These are phyloP conservation scores for Nephrotoma appendiculata DNA, from an alignment of 2,888 invertebrate genomes.

Conservation along the genomic window DNA sequence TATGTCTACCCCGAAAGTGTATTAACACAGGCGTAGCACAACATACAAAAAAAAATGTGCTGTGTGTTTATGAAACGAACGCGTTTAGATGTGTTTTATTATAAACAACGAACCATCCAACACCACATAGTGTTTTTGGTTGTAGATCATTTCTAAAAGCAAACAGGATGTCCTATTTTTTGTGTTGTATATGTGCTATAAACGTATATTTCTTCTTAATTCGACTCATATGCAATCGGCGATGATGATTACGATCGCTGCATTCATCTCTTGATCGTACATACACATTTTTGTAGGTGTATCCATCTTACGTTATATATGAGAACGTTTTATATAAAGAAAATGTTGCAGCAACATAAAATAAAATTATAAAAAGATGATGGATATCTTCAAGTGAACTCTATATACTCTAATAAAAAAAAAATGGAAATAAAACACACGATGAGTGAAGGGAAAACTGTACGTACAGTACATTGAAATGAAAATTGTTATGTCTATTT, in stretches of 20 bases:
- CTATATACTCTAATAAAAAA: background rate
- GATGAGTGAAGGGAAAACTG: background rate
- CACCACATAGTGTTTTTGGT: background rate
- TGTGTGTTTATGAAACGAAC: background rate
- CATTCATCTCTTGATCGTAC: background rate
- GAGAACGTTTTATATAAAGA: background rate
- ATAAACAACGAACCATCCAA: background rate
- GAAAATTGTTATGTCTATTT: background rate
- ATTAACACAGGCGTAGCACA: background rate
- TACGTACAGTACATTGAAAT: background rate
- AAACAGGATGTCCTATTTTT: background rate
- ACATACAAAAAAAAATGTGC: background rate
- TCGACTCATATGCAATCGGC: background rate
- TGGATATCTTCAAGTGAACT: background rate
- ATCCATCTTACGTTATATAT: background rate
- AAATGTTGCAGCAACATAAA: background rate
- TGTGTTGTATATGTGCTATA: background rate
- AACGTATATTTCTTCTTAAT: background rate
- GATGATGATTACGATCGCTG: background rate
- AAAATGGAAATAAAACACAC: background rate
- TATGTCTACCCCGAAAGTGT: background rate
- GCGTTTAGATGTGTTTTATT: background rate
- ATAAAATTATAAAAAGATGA: background rate
- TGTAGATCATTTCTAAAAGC: background rate
- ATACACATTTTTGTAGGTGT: background rate